Percentiles rank a stretch among this genome's conserved stretches.
Evolutionary conservation across 2,797 vertebrate genomes (phyloP).

Genomic region (Hephaestus fuliginosus): DNA sequence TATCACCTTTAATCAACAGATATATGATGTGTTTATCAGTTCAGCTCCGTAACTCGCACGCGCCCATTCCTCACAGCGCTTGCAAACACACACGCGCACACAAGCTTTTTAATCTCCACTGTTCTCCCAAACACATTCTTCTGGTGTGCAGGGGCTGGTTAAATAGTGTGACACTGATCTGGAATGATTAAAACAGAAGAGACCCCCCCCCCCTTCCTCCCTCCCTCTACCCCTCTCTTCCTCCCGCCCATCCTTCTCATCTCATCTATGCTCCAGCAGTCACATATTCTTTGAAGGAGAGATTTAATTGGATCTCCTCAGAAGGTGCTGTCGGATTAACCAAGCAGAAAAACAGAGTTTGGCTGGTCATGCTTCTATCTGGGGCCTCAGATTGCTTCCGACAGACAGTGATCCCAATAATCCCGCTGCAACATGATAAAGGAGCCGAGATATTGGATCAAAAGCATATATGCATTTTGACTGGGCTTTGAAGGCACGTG

Average conservation of each 20-base stretch:
- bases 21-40: conserved; percentile 65
- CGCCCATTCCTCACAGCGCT: neutral
- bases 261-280: conserved; percentile 79
- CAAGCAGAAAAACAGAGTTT: conserved; percentile 85
- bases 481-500: conserved; percentile 66
- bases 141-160: conserved; percentile 54
- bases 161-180: conserved; percentile 78
- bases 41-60: conserved; percentile 18
- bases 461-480: conserved; percentile 77
- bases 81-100: neutral
- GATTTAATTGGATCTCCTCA: conserved; percentile 88
- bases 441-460: conserved; percentile 72
- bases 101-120: conserved; percentile 49
- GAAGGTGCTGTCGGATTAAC: conserved; percentile 88
- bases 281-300: conserved; percentile 85
- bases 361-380: conserved; percentile 83
- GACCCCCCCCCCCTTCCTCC: conserved; percentile 33
- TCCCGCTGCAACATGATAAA: conserved; percentile 77
- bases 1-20: conserved; percentile 75
- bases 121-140: conserved; percentile 55
- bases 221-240: conserved; percentile 15
- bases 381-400: conserved; percentile 79
- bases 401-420: conserved; percentile 84
- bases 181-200: conserved; percentile 83
- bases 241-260: conserved; percentile 66